Evolutionary conservation across 2,113 vertebrate species (phyloP), one percentile per base, ranked within the genome.

Genomic region (Tricholaema leucomelas): DNA sequence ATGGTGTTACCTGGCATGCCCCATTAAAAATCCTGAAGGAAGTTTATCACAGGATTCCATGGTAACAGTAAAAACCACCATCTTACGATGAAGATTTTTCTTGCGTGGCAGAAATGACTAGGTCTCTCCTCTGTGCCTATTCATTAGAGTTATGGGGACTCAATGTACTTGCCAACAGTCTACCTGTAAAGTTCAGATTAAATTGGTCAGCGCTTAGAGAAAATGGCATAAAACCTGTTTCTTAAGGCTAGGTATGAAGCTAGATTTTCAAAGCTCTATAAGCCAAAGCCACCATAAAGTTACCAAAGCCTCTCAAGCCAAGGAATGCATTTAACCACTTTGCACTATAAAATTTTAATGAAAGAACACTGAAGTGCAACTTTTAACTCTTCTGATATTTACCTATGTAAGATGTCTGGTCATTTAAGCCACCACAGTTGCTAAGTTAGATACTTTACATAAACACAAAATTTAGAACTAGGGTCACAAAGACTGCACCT

Each of bases 41-140:
- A 12, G 20, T 40, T 79, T 15, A 72, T 11, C 16, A 38, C 0
- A 65, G 40, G 24, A 54, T 48, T 66, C 5, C 0, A 1, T 2
- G 35, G 10, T 11, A 85, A 77, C 5, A 30, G 36, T 28, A 83
- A 74, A 73, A 86, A 50, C 19, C 40, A 38, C 1, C 3, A 38
- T 6, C 9, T 69, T 20, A 48, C 36, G 24, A 35, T 69, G 27
- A 61, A 90, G 72, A 4, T 6, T 65, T 20, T 82, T 70, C 52
- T 69, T 61, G 28, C 27, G 33, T 10, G 33, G 20, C 20, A 78
- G 55, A 27, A 52, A 69, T 36, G 64, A 31, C 8, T 3, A 36
- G 20, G n/a, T 65, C 14, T 61, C 28, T 60, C 40, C 42, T 75
- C 35, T 61, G 31, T 31, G 44, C 19, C 31, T 60, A 20, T 52